These are phyloP conservation scores for Suncus etruscus DNA, from an alignment of 2,113 vertebrate species.

Conservation along the genomic window DNA sequence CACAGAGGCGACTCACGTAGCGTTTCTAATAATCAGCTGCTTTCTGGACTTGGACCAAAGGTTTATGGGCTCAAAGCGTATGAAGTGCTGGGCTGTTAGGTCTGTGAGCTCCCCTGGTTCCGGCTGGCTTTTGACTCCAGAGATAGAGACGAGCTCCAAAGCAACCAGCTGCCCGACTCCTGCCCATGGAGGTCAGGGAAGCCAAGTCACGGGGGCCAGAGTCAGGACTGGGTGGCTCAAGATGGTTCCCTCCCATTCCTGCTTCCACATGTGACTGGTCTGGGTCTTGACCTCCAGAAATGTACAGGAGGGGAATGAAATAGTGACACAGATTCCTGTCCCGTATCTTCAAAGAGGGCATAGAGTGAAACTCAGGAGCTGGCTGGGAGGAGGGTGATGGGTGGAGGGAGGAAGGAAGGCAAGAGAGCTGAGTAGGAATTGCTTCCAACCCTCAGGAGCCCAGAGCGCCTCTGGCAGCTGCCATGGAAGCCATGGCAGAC, in stretches of 20 bases:
- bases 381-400: background rate
- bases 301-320: accelerated
- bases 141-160: slow-evolving; percentile 90
- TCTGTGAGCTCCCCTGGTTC: slow-evolving; percentile 88
- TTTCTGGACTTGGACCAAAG: slow-evolving; percentile 85
- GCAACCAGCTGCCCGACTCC: slow-evolving; percentile 91
- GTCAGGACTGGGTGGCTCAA: background rate
- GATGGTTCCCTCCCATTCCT: background rate
- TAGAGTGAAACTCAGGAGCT: background rate
- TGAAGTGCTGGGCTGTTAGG: slow-evolving; percentile 89
- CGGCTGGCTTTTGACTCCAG: slow-evolving; percentile 86
- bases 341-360: background rate
- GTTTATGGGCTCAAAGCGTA: slow-evolving; percentile 91
- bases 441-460: too few relatives aligned
- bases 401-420: background rate
- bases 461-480: too few relatives aligned
- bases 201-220: background rate
- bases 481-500: too few relatives aligned
- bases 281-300: background rate
- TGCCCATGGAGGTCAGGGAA: slow-evolving; percentile 67
- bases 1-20: slow-evolving; percentile 86
- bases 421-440: background rate
- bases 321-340: accelerated
- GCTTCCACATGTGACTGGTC: background rate
- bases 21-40: slow-evolving; percentile 90